Evolutionary conservation across 1,140 invertebrate species (phyloP).

Genomic region (Drosophila bocki): DNA sequence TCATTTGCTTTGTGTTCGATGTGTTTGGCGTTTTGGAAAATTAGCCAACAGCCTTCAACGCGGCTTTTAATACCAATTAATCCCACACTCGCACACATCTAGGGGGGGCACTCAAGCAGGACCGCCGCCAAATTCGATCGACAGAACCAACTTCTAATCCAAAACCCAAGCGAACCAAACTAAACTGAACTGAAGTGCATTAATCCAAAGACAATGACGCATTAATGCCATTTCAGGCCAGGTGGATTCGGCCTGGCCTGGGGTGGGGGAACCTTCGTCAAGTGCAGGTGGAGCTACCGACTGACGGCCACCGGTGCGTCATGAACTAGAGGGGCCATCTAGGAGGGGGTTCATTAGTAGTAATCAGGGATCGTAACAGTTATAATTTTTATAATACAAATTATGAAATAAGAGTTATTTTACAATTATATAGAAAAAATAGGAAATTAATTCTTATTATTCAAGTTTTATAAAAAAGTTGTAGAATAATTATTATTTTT

Average conservation of each 20-base stretch:
- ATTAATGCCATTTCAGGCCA: conserved; percentile 34
- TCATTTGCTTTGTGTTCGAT: conserved; percentile 41
- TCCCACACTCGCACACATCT: conserved; percentile 22
- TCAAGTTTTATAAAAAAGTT: too few species aligned
- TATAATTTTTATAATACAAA: too few species aligned
- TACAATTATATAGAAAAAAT: too few species aligned
- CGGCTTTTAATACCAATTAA: conserved; percentile 75
- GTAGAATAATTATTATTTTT: too few species aligned
- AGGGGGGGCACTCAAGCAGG: conserved; percentile 71
- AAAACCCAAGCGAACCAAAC: neutral
- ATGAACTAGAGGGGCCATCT: neutral
- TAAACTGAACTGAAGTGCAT: conserved; percentile 6
- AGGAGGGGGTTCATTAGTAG: conserved; percentile 5
- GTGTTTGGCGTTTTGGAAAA: conserved; percentile 66
- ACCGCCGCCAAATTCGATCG: conserved; percentile 50
- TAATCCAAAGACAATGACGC: conserved; percentile 40
- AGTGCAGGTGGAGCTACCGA: conserved; percentile 38
- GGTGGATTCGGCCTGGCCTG: conserved; percentile 16
- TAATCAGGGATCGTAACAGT: too few species aligned
- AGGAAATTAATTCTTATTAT: too few species aligned
- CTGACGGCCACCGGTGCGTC: conserved; percentile 27
- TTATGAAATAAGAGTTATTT: too few species aligned
- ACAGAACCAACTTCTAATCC: neutral
- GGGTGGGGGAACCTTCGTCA: conserved; percentile 34
- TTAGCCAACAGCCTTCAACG: conserved; percentile 63